Conservation (phyloP, 2,797 vertebrate genomes). For the Sylvilagus floridanus region DNA sequence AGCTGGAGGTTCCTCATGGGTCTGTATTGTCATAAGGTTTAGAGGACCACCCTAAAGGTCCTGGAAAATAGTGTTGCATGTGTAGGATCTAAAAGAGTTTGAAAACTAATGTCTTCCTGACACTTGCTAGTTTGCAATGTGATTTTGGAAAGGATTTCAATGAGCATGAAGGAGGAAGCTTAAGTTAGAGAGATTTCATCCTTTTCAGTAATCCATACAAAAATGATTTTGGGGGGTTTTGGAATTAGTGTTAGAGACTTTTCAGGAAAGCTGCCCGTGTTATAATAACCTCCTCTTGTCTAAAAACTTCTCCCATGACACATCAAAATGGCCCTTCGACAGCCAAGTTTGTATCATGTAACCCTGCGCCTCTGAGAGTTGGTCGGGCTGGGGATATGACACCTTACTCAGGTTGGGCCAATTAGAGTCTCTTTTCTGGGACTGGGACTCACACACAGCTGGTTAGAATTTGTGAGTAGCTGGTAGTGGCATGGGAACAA, state of each 20-base stretch:
- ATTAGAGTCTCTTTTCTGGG: background rate
- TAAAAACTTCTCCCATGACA: background rate
- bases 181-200: background rate
- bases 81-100: background rate
- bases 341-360: conserved; percentile 33
- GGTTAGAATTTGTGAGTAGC: background rate
- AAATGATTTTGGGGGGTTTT: background rate
- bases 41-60: conserved; percentile 29
- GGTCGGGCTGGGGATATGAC: background rate
- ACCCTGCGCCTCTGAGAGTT: background rate
- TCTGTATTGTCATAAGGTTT: background rate
- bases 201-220: background rate
- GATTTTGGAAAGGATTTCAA: background rate
- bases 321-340: background rate
- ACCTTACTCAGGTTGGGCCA: background rate
- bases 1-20: conserved; percentile 61
- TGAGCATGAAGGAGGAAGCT: background rate
- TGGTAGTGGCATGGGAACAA: background rate
- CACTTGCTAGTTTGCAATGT: conserved; percentile 7
- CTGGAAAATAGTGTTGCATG: background rate
- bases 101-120: conserved; percentile 2
- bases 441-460: background rate
- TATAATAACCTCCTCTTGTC: background rate
- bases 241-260: background rate
- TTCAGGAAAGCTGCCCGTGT: background rate